Evolutionary conservation across 2,113 vertebrate genomes (phyloP).

Genomic region (Pomatostomus ruficeps): DNA sequence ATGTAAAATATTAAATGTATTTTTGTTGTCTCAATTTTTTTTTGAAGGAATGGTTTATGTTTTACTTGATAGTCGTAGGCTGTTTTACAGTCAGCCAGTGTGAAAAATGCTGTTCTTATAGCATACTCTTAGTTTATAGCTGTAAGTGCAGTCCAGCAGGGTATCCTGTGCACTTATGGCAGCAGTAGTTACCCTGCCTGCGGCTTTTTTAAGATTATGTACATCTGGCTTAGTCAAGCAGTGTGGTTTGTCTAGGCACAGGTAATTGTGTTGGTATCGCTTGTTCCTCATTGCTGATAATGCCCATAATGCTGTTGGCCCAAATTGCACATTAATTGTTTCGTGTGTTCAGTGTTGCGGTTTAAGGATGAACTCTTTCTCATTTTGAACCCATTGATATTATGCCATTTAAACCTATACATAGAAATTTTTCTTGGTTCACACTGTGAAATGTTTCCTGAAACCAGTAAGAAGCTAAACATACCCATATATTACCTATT

Average conservation of each 20-base stretch:
- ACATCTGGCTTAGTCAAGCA: not conserved
- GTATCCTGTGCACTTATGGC: not conserved
- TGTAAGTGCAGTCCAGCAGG: not conserved
- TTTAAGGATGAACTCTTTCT: not conserved
- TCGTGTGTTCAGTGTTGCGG: not conserved
- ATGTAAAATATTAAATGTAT: not conserved
- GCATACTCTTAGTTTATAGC: not conserved
- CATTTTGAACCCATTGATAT: not conserved
- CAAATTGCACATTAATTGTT: not conserved
- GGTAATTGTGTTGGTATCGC: not conserved
- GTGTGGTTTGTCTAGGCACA: not conserved
- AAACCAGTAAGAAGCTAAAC: not conserved
- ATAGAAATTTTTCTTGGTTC: not conserved
- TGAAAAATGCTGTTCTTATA: not conserved
- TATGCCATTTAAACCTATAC: not conserved
- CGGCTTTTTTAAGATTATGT: not conserved
- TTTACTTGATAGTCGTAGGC: not conserved
- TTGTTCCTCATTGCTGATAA: not conserved
- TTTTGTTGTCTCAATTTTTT: not conserved
- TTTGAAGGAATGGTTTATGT: not conserved
- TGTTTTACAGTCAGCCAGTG: not conserved
- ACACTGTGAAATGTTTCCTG: not conserved
- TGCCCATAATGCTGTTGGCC: not conserved
- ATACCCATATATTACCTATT: accelerated
- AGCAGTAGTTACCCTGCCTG: not conserved